Base-by-base conservation (phyloP, 1,140 invertebrate species). In the Drosophila gunungcola region DNA sequence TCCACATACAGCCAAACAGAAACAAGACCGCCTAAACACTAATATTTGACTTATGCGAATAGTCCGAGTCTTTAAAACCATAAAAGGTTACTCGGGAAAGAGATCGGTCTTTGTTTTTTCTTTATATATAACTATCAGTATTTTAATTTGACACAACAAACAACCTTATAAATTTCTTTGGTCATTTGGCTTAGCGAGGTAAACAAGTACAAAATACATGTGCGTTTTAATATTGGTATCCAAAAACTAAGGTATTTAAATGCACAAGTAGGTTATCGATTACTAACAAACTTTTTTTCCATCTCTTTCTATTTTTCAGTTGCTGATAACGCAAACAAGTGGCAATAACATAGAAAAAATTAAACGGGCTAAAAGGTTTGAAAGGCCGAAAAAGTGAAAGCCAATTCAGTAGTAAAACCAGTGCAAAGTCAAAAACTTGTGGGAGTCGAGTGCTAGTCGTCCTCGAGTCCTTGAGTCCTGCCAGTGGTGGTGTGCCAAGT, bases 1-100 rank as follows among this genome's bases (percentile, higher is more conserved):
- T 29, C 73, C 48, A 73, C 39, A 54, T 16, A 52, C 25, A 52
- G 7, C 7, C 32, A 54, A 27, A 49, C 56, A 34, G 43, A 21
- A 36, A 43, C 53, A 60, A 56, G 48, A 56, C 52, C 80, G 73
- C 79, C 78, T 61, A 77, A 60, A 43, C 61, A 69, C 54, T 55
- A 65, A 72, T 46, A 73, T 80, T 69, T 80, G 81, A 84, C 78
- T 80, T 85, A 85, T 85, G 61, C 49, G 25, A 65, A 43, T 38
- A 61, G 27, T 57, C 41, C 32, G 46, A 21, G 38, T n/a, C 27
- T 49, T n/a, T 43, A 32, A n/a, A 38, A 36, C 61, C 64, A 65
- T 68, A 68, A 36, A 68, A 38, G 64, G 64, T 53, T 12, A 9
- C 10, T 36, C 36, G 3, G 13, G 13, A 2, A 27, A 13, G 2